Percentiles rank a stretch among this genome's conserved stretches.
phyloP scores from a whole-genome alignment of 2,113 vertebrate genomes.

The Strigops habroptila region DNA sequence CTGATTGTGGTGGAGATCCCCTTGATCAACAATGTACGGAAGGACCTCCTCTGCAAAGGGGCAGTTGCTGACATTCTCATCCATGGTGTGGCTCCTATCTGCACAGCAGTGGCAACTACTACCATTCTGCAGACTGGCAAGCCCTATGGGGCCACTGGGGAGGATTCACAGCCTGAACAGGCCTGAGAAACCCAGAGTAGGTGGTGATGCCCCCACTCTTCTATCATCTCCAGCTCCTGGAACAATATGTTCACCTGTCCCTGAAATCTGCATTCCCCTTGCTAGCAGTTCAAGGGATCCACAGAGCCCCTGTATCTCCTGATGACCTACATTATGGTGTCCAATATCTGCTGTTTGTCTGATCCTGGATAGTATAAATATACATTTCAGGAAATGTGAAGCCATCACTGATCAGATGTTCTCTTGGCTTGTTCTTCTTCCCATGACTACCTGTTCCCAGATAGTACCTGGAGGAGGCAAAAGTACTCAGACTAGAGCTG shows the following conservation, averaged over 20 bases:
- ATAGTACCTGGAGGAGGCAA: neutral
- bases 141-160: accelerated
- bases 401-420: neutral
- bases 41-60: neutral
- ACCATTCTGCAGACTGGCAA: neutral
- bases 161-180: too few relatives aligned
- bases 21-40: neutral
- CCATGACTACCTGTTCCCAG: neutral
- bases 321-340: neutral
- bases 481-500: neutral
- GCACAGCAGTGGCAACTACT: neutral
- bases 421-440: neutral
- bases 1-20: neutral
- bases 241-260: accelerated
- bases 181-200: neutral
- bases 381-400: neutral
- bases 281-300: neutral
- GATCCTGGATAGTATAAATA: neutral
- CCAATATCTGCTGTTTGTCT: neutral
- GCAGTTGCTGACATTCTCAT: neutral
- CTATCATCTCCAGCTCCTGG: neutral
- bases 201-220: neutral
- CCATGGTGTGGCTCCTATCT: neutral
- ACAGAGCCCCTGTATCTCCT: neutral
- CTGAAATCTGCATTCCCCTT: neutral